Conservation (phyloP, 2,797 vertebrate species). For the Bovichtus diacanthus region DNA sequence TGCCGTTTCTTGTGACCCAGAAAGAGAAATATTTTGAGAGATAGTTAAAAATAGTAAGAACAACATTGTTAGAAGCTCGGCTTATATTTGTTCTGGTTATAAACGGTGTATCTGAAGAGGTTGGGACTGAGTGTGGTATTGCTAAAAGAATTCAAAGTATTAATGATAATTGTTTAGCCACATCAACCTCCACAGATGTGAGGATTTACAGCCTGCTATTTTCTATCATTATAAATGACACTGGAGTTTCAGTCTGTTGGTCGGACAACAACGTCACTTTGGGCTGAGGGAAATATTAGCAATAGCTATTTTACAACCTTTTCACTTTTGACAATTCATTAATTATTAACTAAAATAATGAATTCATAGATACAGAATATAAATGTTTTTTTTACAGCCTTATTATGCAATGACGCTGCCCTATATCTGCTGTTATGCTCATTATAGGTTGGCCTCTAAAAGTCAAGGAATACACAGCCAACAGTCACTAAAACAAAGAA, state of each 20-base stretch:
- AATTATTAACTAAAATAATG: neutral
- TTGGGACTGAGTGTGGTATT: neutral
- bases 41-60: neutral
- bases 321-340: neutral
- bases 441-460: neutral
- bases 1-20: conserved; percentile 16
- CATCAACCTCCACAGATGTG: no score
- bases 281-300: no score
- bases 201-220: neutral
- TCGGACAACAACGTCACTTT: neutral
- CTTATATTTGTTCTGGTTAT: neutral
- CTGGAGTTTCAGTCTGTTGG: no score
- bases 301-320: neutral
- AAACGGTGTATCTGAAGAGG: neutral
- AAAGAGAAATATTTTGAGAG: neutral
- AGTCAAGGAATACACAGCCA: neutral
- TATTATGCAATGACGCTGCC: neutral
- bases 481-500: no score
- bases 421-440: neutral
- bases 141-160: neutral
- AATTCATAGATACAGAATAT: neutral
- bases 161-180: neutral
- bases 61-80: neutral
- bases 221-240: neutral
- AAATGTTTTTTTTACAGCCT: neutral